These are phyloP conservation scores for Formica selysi DNA, from an alignment of 1,140 invertebrate species.

Conservation along the genomic window DNA sequence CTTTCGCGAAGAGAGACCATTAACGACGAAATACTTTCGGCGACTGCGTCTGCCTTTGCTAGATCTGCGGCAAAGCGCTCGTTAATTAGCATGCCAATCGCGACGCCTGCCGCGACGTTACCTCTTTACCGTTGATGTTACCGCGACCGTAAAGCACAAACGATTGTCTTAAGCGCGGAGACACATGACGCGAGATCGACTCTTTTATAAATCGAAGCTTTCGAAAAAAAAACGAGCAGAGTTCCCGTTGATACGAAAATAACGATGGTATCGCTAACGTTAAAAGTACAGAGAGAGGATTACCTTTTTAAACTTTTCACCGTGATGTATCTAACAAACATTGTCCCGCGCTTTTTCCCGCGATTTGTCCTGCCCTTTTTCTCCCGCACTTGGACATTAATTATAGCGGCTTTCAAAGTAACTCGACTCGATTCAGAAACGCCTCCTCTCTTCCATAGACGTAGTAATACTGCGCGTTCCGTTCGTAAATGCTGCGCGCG, in stretches of 20 bases:
- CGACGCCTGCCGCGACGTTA: conserved; percentile 7
- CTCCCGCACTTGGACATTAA: conserved; percentile 79
- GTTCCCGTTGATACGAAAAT: conserved; percentile 25
- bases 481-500: too few relatives aligned
- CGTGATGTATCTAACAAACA: conserved; percentile 84
- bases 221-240: neutral
- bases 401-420: conserved; percentile 84
- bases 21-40: conserved; percentile 52
- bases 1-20: neutral
- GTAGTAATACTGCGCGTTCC: too few relatives aligned
- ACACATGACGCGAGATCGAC: neutral
- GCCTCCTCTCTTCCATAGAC: neutral
- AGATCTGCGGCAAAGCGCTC: conserved; percentile 13
- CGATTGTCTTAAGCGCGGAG: conserved; percentile 27
- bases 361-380: conserved; percentile 77
- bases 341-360: conserved; percentile 77
- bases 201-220: conserved; percentile 1
- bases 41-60: conserved; percentile 16
- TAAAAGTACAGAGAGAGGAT: conserved; percentile 62
- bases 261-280: conserved; percentile 26
- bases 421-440: conserved; percentile 51
- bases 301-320: conserved; percentile 83
- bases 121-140: neutral
- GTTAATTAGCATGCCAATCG: conserved; percentile 42
- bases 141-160: neutral